phyloP scores from a whole-genome alignment of 1,140 invertebrate species.

The Rhysida immarginata region DNA sequence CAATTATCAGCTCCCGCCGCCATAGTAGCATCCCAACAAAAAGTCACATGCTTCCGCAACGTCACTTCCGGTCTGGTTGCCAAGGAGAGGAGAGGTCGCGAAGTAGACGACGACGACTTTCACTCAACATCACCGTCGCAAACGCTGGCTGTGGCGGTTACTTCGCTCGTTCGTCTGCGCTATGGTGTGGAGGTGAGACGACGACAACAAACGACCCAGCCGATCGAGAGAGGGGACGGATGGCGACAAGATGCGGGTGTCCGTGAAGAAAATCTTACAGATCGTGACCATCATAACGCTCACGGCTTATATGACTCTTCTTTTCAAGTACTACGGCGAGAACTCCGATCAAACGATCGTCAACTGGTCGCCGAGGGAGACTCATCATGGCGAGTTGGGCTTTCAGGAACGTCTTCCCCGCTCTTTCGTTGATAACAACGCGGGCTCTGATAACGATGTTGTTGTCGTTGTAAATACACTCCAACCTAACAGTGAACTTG shows the following conservation, averaged over 20 bases:
- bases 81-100: no score
- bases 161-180: no score
- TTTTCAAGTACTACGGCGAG: not conserved
- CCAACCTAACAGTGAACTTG: not conserved
- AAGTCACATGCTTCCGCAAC: no score
- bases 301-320: constrained; percentile 6
- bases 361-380: no score
- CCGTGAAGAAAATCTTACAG: constrained; percentile 5
- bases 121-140: no score
- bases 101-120: no score
- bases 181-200: no score
- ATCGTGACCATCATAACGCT: not conserved
- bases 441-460: not conserved
- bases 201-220: no score
- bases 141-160: no score
- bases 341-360: not conserved
- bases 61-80: no score
- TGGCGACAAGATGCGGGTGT: not conserved
- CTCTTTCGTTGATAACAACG: not conserved
- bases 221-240: no score
- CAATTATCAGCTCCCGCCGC: not conserved
- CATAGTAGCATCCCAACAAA: no score
- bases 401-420: not conserved
- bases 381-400: not conserved
- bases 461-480: not conserved